A percentile compares a stretch with the other conserved stretches of the same genome.
Evolutionary conservation across 2,113 vertebrate species (phyloP).

Genomic region (Cettia cetti): DNA sequence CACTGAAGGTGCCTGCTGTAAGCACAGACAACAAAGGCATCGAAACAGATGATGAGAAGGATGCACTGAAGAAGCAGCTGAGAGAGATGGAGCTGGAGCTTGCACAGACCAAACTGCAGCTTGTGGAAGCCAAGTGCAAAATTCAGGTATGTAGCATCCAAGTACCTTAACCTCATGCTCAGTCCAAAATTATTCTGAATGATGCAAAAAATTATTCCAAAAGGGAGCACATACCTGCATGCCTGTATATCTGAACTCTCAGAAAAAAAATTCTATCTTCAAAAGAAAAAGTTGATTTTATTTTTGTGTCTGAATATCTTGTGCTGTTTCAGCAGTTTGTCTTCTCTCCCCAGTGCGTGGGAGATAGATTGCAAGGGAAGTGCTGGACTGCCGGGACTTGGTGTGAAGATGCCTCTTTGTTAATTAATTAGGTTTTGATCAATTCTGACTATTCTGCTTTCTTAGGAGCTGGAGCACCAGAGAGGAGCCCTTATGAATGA

Average conservation of each 20-base stretch:
- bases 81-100: constrained; percentile 95
- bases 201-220: not conserved
- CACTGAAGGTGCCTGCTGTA: constrained; percentile 76
- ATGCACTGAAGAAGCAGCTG: constrained; percentile 91
- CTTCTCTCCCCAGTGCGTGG: not conserved
- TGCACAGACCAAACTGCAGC: constrained; percentile 98
- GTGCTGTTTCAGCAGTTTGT: not conserved
- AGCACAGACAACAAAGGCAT: constrained; percentile 71
- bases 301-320: not conserved
- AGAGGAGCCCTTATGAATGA: constrained; percentile 95
- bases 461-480: constrained; percentile 96
- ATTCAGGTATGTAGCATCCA: constrained; percentile 84
- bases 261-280: not conserved
- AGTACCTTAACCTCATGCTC: not conserved
- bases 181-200: not conserved
- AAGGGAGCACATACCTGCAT: not conserved
- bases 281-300: not conserved
- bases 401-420: not conserved
- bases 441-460: constrained; percentile 46
- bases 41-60: constrained; percentile 90
- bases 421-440: not conserved
- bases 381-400: not conserved
- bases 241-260: not conserved
- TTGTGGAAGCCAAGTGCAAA: constrained; percentile 98
- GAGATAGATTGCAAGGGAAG: not conserved